Evolutionary conservation across 35 echinoderm and acorn worm genomes (phyloP), one percentile per base, ranked within the genome.

Genomic region (Nesometra sesokonis): DNA sequence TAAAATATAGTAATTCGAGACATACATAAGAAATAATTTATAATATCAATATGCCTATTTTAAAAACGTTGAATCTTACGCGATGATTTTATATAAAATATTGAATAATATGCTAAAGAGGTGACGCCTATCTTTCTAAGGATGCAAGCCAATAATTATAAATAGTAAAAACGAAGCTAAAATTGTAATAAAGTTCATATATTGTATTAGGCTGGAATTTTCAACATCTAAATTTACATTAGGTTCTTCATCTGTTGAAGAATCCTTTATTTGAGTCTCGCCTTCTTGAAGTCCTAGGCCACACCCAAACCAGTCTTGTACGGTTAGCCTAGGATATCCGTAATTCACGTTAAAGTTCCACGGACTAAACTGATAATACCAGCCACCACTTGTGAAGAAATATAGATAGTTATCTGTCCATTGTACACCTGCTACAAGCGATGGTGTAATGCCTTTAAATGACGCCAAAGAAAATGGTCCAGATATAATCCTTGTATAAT

Each of bases 351-450:
- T 85, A 30, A 93, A 89, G 9, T 37, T 93, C 87, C 86, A 93
- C 0, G 86, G 91, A 32, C 79, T 83, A 13, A 84, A 82, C 46
- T 93, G 91, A 79, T 84, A 93, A 47, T 93, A 93, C 32, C 27
- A 36, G 30, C 85, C 57, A 33, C 57, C 34, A 7, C 88, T 76
- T 38, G 80, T 88, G 83, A 93, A 93, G 46, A 93, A 93, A 36
- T 93, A 93, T 3, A 93, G 79, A 32, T 93, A 93, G 76, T 88
- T 93, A 35, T 93, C 91, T 35, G 87, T 32, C 36, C 82, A 84
- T 40, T 93, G 91, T 11, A 93, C 35, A 11, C 77, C 77, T 13
- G 80, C 39, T 0, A 57, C 77, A 4, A 93, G 77, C 7, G 84
- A 88, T 23, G 36, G 33, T 11, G 78, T 36, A 0, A 93, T 82